Evolutionary conservation across 2,113 vertebrate species (phyloP).

Genomic region (Spea bombifrons): DNA sequence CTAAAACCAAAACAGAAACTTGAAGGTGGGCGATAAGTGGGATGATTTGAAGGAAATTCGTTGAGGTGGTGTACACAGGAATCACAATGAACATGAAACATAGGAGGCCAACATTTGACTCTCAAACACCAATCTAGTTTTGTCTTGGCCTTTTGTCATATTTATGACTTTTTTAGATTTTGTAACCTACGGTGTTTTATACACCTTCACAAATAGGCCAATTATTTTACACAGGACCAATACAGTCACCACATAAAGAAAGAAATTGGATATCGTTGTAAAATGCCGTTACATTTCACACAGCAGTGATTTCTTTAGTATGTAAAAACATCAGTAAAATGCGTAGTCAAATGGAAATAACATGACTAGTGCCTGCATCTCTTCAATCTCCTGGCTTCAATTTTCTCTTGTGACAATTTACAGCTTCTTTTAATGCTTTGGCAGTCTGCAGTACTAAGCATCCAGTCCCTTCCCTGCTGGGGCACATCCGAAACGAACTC

Average conservation of each 20-base stretch:
- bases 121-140: constrained; percentile 18
- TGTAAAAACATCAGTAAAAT: constrained; percentile 45
- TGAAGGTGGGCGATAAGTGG: too few species aligned
- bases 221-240: constrained; percentile 37
- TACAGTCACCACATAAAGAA: constrained; percentile 38
- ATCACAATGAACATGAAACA: background rate
- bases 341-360: constrained; percentile 52
- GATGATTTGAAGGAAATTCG: background rate
- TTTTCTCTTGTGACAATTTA: constrained; percentile 67
- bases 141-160: constrained; percentile 30
- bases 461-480: constrained; percentile 71
- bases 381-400: constrained; percentile 60
- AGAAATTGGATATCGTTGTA: constrained; percentile 45
- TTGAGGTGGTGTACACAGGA: background rate
- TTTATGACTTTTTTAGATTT: constrained; percentile 21
- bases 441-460: constrained; percentile 67
- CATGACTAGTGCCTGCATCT: constrained; percentile 52
- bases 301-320: constrained; percentile 53
- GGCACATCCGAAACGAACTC: constrained; percentile 71
- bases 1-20: too few species aligned
- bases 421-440: constrained; percentile 64
- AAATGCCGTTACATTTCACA: constrained; percentile 47
- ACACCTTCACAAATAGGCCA: constrained; percentile 26
- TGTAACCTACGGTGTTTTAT: constrained; percentile 30
- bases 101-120: constrained; percentile 23